A percentile compares a stretch with the other conserved stretches of the same genome.
phyloP scores from a whole-genome alignment of 2,888 invertebrate genomes.

The Melinopterus prodromus region DNA sequence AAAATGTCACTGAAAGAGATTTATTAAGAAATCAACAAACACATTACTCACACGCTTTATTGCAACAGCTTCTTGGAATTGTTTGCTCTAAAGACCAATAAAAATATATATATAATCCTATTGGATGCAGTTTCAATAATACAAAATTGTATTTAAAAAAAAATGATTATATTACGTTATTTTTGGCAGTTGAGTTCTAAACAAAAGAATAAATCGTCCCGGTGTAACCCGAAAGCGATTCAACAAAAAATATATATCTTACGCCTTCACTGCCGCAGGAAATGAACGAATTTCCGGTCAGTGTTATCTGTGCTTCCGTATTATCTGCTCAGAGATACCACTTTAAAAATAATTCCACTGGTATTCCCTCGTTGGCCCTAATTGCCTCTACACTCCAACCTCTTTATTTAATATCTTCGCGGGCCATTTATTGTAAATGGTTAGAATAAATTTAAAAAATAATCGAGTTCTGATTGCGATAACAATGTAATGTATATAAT shows the following conservation, averaged over 20 bases:
- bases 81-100: neutral
- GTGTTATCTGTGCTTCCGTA: conserved; percentile 22
- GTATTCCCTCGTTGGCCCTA: conserved; percentile 9
- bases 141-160: no score
- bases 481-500: no score
- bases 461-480: neutral
- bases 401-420: neutral
- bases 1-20: neutral
- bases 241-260: conserved; percentile 11
- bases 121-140: no score
- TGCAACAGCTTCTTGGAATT: neutral
- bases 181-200: neutral
- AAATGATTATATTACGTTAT: neutral
- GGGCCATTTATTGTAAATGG: neutral
- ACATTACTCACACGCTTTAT: neutral
- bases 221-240: neutral
- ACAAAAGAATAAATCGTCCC: conserved; percentile 4
- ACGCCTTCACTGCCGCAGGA: conserved; percentile 20
- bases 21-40: neutral
- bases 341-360: conserved; percentile 20
- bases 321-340: conserved; percentile 22
- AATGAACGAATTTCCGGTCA: conserved; percentile 25
- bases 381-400: conserved; percentile 12
- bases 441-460: neutral
- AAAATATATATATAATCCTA: no score